Base-by-base conservation (phyloP, 2,888 invertebrate genomes). In the Andrena fulva region DNA sequence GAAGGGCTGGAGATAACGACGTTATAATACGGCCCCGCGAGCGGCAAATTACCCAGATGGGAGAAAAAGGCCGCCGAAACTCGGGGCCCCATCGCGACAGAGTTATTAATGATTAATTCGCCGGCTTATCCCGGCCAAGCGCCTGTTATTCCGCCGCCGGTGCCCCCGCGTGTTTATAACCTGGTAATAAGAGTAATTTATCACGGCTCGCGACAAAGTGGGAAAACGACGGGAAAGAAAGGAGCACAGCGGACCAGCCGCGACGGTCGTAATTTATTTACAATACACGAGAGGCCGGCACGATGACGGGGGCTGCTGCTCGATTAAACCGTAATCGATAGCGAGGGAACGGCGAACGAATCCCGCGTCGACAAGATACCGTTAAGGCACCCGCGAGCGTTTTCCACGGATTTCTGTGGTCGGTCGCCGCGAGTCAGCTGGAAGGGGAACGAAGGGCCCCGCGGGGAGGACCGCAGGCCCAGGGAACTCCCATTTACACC, bases 51-150 rank as follows among this genome's bases (percentile, higher is more conserved):
- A 66, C 54, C 48, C 12, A 5, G 31, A 42, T 12, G 42, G 27
- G 42, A 48, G 27, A 56, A 56, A 66, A 42, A 63, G 35, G n/a
- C 31, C 24, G n/a, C 12, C 64, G 72, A 77, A 67, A 52, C 52
- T 54, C 35, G 60, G 64, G 56, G 27, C 54, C 33, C 27, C 66
- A 71, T 80, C 66, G 48, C 48, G 31, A 56, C 24, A 20, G 56
- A 62, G 62, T 80, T 80, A 80, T 78, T 80, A 80, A 80, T 80
- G 80, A 80, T 78, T 78, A 71, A 80, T 80, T 67, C 71, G 2
- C 62, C 27, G 78, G 71, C 59, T 71, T 80, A 80, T 71, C 67
- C 60, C 71, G 66, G 66, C 42, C 70, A 52, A 66, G 59, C 20
- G 54, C n/a, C 52, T 77, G 74, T 67, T 77, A 77, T 60, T 73